Evolutionary conservation across 2,797 vertebrate species (phyloP), one percentile per base, ranked within the genome.

Genomic region (Balearica regulorum): DNA sequence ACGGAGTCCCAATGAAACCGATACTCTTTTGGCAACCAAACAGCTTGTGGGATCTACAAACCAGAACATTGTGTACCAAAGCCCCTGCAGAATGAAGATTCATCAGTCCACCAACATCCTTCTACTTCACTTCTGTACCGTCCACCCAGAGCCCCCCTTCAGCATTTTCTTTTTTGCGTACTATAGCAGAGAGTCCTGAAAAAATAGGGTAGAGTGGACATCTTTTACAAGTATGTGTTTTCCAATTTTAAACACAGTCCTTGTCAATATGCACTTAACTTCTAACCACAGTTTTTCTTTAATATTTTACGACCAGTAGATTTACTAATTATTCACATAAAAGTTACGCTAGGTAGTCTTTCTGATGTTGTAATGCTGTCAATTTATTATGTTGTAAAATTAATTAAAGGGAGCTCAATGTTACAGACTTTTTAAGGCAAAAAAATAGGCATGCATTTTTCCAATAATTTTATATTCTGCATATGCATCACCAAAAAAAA

Each of bases 291-390:
- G 31, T 29, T 83, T 58, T 70, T 20, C 33, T 61, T 88, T 54
- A 64, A 57, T 86, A 57, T 81, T 78, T 89, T 18, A 76, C 1
- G 2, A 89, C 83, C 80, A 49, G 53, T 26, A 48, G 11, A 64
- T 88, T 69, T 83, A 88, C 66, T 83, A 92, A 83, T 69, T 69
- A 69, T 69, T 88, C 92, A 48, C 70, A 75, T 60, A n/a, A 39
- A 88, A 76, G 41, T 83, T 75, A 46, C 4, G 5, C 60, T 69
- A 68, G 79, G 68, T 66, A n/a, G 87, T 37, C 80, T 46, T 82
- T 78, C 77, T 57, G 69, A 93, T 80, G 77, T 20, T 4, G 2
- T 54, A 81, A 91, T 44, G 58, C 58, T 68, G 65, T 68, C 93
- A 37, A 31, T 90, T 83, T 75, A 54, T 86, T 61, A 54, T 3